These are phyloP conservation scores for Gambelia wislizenii DNA, from an alignment of 2,797 vertebrate species.

Conservation along the genomic window DNA sequence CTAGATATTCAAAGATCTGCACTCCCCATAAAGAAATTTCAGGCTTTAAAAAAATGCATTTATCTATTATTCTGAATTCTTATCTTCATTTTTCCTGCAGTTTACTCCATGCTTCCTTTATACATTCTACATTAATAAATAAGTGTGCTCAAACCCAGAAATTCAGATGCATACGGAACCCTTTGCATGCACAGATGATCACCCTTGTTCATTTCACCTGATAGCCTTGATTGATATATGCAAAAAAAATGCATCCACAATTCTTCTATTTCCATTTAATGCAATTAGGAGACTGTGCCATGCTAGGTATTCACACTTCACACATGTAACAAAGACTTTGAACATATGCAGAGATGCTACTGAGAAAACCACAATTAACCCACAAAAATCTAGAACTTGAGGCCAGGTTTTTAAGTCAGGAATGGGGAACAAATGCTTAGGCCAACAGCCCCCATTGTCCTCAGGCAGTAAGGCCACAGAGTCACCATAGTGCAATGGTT, in stretches of 20 bases:
- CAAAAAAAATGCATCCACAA: background rate
- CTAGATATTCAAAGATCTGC: background rate
- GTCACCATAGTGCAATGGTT: no score
- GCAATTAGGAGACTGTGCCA: background rate
- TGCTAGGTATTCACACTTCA: background rate
- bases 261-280: background rate
- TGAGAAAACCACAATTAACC: background rate
- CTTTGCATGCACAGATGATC: no score
- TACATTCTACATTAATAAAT: background rate
- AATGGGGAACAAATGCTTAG: background rate
- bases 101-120: no score
- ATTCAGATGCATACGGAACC: background rate
- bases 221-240: no score
- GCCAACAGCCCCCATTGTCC: background rate
- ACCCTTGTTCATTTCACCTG: background rate
- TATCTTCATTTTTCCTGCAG: background rate
- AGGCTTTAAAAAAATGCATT: no score
- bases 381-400: background rate
- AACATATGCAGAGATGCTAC: background rate
- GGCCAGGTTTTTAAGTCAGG: background rate
- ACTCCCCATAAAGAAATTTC: background rate
- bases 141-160: background rate
- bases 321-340: background rate
- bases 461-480: background rate
- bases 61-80: background rate